Evolutionary conservation across 2,797 vertebrate genomes (phyloP).

Genomic region (Adrianichthys oophorus): DNA sequence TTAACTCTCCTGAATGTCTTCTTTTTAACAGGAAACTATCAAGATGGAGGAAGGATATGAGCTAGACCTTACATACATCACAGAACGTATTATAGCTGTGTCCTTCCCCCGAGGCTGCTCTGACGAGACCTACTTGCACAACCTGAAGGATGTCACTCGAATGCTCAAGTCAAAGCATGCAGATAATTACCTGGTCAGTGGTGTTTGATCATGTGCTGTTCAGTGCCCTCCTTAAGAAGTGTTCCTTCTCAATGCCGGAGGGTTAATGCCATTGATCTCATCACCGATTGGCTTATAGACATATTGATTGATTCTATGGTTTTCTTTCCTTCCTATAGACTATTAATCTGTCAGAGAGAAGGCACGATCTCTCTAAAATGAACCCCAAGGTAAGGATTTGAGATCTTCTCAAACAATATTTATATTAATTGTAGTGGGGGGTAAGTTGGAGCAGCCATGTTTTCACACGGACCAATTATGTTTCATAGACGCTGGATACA

Average conservation of each 20-base stretch:
- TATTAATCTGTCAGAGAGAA: conserved; percentile 94
- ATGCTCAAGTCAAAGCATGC: conserved; percentile 98
- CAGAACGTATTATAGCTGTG: conserved; percentile 92
- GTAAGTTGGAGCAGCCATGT: neutral
- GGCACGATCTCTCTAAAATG: conserved; percentile 89
- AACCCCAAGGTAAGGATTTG: conserved; percentile 87
- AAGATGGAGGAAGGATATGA: conserved; percentile 92
- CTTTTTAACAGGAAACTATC: conserved; percentile 49
- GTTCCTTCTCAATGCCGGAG: conserved; percentile 24
- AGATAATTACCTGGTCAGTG: conserved; percentile 93
- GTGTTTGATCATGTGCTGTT: neutral
- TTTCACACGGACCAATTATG: conserved; percentile 10
- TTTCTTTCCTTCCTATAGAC: conserved; percentile 76
- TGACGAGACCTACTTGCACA: conserved; percentile 88
- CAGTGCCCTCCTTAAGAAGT: conserved; percentile 5
- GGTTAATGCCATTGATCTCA: conserved; percentile 21
- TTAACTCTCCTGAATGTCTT: conserved; percentile 14
- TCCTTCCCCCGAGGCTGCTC: conserved; percentile 88
- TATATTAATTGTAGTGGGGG: neutral
- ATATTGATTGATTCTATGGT: conserved; percentile 2
- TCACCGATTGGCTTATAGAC: conserved; percentile 14
- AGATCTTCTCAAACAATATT: too few relatives aligned
- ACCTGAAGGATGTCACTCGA: conserved; percentile 89
- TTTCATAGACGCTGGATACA: conserved; percentile 88
- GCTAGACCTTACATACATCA: conserved; percentile 95